A percentile compares a stretch with the other conserved stretches of the same genome.
phyloP scores from a whole-genome alignment of 2,797 vertebrate species.

The Nannoperca obscura region DNA sequence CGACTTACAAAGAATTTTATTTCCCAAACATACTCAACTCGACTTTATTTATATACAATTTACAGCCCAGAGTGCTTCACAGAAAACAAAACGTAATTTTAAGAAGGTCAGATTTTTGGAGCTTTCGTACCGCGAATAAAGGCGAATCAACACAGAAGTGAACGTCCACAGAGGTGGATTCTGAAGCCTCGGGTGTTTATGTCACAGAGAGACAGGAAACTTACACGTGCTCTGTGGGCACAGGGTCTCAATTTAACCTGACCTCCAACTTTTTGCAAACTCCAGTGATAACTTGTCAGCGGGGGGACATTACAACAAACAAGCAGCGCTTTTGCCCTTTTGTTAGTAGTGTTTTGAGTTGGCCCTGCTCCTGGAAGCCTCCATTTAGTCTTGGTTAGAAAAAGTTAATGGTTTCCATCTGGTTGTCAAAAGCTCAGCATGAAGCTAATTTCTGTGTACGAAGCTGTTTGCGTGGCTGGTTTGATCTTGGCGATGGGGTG shows the following conservation, averaged over 20 bases:
- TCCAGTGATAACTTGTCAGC: conserved; percentile 7
- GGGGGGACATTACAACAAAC: conserved; percentile 35
- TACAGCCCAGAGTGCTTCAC: too few relatives aligned
- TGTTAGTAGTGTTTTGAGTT: background rate
- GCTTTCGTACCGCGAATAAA: too few relatives aligned
- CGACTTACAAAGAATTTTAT: background rate
- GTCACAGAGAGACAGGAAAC: background rate
- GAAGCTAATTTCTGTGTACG: conserved; percentile 26
- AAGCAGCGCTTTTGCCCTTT: conserved; percentile 34
- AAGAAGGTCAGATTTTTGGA: too few relatives aligned
- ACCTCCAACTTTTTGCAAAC: conserved; percentile 16
- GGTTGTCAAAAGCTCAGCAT: conserved; percentile 48
- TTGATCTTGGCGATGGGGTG: conserved; percentile 7
- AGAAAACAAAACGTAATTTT: too few relatives aligned
- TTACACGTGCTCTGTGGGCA: background rate
- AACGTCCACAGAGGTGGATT: too few relatives aligned
- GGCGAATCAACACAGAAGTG: too few relatives aligned
- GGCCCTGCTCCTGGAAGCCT: conserved; percentile 9
- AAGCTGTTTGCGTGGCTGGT: conserved; percentile 26
- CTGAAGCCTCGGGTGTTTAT: background rate
- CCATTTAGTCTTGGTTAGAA: conserved; percentile 21
- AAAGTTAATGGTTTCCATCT: conserved; percentile 34
- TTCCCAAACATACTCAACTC: background rate
- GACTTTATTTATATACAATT: too few relatives aligned
- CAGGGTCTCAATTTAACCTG: background rate